Percentiles rank a stretch among this genome's conserved stretches.
These are phyloP conservation scores for Heliconius erato DNA, from an alignment of 2,888 invertebrate species.

Conservation along the genomic window DNA sequence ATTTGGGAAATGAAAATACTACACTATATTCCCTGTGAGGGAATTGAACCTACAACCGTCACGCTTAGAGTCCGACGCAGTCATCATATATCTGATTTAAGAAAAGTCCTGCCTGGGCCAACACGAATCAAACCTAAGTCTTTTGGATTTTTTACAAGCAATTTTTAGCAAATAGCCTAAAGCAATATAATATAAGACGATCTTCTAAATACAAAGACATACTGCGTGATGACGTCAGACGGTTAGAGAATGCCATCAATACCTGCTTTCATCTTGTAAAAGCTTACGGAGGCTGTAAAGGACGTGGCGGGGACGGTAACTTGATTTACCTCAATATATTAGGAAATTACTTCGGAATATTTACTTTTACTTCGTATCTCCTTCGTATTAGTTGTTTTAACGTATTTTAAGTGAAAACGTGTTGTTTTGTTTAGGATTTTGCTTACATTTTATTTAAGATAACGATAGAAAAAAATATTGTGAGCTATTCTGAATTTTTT, in stretches of 20 bases:
- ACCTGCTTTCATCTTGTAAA: background rate
- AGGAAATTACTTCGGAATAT: conserved; percentile 8
- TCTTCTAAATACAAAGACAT: background rate
- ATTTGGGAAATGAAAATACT: too few relatives aligned
- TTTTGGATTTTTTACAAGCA: background rate
- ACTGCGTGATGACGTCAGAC: background rate
- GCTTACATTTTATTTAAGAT: background rate
- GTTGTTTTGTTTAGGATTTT: background rate
- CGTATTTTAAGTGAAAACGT: background rate
- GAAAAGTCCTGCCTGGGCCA: too few relatives aligned
- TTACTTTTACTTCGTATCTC: background rate
- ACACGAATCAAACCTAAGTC: too few relatives aligned
- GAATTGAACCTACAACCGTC: too few relatives aligned
- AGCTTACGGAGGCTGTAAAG: background rate
- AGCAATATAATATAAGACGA: background rate
- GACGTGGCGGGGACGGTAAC: background rate
- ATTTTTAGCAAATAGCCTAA: background rate
- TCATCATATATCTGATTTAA: too few relatives aligned
- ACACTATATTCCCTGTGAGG: too few relatives aligned
- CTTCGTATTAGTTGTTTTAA: background rate
- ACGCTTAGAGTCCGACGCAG: too few relatives aligned
- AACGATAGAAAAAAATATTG: background rate
- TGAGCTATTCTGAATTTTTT: too few relatives aligned
- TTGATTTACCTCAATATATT: conserved; percentile 9
- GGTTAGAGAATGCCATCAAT: background rate